Base-by-base conservation (phyloP, 2,113 vertebrate species). In the Podocnemis expansa region DNA sequence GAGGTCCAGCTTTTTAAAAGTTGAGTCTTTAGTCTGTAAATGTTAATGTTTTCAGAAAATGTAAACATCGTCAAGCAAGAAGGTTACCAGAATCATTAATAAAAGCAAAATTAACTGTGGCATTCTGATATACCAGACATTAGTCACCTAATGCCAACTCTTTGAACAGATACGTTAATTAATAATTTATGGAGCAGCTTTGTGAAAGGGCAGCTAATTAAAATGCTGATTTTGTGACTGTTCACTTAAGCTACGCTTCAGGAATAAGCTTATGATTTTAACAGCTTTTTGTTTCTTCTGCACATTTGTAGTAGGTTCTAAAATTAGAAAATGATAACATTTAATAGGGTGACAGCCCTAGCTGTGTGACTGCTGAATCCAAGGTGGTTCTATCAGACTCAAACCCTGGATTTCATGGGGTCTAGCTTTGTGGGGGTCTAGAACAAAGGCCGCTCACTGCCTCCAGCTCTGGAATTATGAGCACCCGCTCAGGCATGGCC, bases 201-300 rank as follows among this genome's bases (percentile, higher is more conserved):
- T 91, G 84, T 90, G 92, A 81, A 75, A 27, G 87, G 9, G 63
- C 55, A 21, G 79, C 94, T 90, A 73, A 84, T 52, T 58, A 82
- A 97, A 96, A 94, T 96, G 96, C 91, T 3, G 2, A 89, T 87
- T 90, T 91, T 90, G 89, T 98, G 95, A 96, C 93, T 95, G 94
- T 97, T 89, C 93, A 91, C 94, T 87, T 91, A 97, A 96, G 92
- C 92, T 70, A 87, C 88, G 87, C 92, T 70, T 84, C 88, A 89
- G 5, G 75, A 94, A 93, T 82, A 90, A 89, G 24, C 22, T 89
- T 89, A 60, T 80, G 92, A 80, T 55, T n/a, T 86, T 93, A 55
- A 73, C 90, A 89, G 84, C 88, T 93, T 96, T 89, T 92, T 81
- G 80, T 93, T 94, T 81, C 85, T 78, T 80, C 11, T 89, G 86